Evolutionary conservation across 2,113 vertebrate species (phyloP).

Genomic region (Pseudolaguvia tuberculata): DNA sequence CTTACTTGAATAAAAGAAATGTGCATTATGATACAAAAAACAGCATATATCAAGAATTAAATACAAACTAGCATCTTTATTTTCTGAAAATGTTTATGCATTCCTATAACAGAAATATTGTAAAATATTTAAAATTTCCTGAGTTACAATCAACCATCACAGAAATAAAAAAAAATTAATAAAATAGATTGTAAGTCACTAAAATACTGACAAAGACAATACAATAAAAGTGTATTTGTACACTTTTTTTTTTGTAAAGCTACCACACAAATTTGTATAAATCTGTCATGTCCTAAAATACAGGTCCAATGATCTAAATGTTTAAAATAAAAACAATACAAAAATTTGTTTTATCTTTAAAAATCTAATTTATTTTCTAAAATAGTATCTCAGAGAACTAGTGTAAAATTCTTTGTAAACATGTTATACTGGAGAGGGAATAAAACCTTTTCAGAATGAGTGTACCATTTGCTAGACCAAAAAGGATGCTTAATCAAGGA

Average conservation of each 20-base stretch:
- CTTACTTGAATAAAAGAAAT: neutral
- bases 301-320: no score
- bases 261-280: constrained; percentile 7
- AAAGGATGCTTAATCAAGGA: no score
- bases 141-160: constrained; percentile 21
- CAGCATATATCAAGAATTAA: neutral
- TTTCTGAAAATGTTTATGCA: neutral
- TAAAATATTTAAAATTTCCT: constrained; percentile 26
- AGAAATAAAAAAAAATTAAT: constrained; percentile 4
- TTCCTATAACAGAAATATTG: neutral
- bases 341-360: neutral
- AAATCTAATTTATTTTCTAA: neutral
- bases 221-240: neutral
- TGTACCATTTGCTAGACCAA: no score
- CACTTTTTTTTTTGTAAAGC: neutral
- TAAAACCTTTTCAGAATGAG: neutral
- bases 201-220: neutral
- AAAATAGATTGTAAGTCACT: neutral
- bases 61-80: neutral
- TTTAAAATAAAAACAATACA: neutral
- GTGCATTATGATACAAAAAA: neutral
- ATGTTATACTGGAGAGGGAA: neutral
- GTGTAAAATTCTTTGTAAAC: constrained; percentile 18
- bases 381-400: neutral
- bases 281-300: neutral